Base-by-base conservation (phyloP, 2,113 vertebrate species). In the Brevimyrus niger region DNA sequence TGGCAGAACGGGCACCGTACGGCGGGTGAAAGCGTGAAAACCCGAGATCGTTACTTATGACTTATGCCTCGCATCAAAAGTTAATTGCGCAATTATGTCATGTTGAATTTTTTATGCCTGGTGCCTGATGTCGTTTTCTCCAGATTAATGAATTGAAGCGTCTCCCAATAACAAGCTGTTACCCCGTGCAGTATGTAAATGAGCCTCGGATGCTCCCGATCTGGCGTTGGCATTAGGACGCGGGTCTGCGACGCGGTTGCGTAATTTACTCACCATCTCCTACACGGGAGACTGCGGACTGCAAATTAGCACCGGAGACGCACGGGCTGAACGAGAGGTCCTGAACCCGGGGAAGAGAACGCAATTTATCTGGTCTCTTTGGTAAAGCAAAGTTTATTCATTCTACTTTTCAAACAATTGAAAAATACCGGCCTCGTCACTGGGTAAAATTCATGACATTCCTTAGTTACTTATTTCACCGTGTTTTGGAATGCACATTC, bases 41-140 rank as follows among this genome's bases (percentile, higher is more conserved):
- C 47, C 42, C 35, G 82, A 3, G 44, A n/a, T 42, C 82, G 19
- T 46, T 84, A 46, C 82, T 84, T 84, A 84, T 47, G 82, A 84
- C 44, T 84, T 47, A 84, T 84, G 82, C 82, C 47, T 84, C 10
- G 44, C 44, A 47, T 84, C 82, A 84, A 84, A 47, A 84, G 44
- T 84, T 84, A 84, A 84, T 84, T 84, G 82, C 44, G 42, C 82
- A 47, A 84, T 84, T 46, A 84, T 84, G 44, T 84, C 82, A 84
- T 84, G 82, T 23, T 84, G 42, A 44, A 47, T 46, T 47, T 47
- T 84, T 84, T 84, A 84, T 47, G 44, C 44, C 23, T 47, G 82
- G 44, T 47, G 38, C 82, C 82, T 23, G 82, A 84, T 47, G 82
- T n/a, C 82, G 38, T 84, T 84, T 84, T n/a, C 19, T 84, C 9